Conservation (phyloP, 2,888 invertebrate species). For the Allolobophora icterica region DNA sequence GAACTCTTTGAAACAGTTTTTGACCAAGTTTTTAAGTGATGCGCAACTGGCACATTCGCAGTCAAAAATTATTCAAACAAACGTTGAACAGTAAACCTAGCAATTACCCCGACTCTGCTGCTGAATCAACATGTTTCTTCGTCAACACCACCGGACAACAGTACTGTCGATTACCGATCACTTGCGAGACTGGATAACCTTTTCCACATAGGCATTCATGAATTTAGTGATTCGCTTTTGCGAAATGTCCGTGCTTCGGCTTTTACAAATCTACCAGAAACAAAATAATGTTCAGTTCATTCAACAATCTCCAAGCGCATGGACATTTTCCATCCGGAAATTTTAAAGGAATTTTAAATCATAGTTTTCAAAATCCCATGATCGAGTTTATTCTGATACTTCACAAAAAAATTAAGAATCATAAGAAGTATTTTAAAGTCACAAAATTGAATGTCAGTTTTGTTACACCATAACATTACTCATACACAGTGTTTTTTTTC, state of each 20-base stretch:
- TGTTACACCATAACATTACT: too few relatives aligned
- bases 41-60: slow-evolving; percentile 17
- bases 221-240: slow-evolving; percentile 22
- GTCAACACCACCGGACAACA: background rate
- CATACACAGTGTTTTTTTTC: too few relatives aligned
- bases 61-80: background rate
- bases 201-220: slow-evolving; percentile 26
- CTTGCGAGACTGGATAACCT: slow-evolving; percentile 26
- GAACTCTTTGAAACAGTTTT: slow-evolving; percentile 11
- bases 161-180: background rate
- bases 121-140: slow-evolving; percentile 17
- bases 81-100: slow-evolving; percentile 17
- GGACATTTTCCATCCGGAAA: background rate
- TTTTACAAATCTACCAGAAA: slow-evolving; percentile 22
- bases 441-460: too few relatives aligned
- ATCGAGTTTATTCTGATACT: background rate
- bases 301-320: background rate
- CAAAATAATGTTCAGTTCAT: background rate
- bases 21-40: background rate
- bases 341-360: background rate
- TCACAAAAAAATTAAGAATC: background rate
- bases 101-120: background rate
- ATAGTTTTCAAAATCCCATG: background rate
- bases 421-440: background rate
- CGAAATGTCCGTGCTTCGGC: slow-evolving; percentile 19